A percentile compares a stretch with the other conserved stretches of the same genome.
phyloP scores from a whole-genome alignment of 2,797 vertebrate genomes.

The Neosalanx taihuensis region DNA sequence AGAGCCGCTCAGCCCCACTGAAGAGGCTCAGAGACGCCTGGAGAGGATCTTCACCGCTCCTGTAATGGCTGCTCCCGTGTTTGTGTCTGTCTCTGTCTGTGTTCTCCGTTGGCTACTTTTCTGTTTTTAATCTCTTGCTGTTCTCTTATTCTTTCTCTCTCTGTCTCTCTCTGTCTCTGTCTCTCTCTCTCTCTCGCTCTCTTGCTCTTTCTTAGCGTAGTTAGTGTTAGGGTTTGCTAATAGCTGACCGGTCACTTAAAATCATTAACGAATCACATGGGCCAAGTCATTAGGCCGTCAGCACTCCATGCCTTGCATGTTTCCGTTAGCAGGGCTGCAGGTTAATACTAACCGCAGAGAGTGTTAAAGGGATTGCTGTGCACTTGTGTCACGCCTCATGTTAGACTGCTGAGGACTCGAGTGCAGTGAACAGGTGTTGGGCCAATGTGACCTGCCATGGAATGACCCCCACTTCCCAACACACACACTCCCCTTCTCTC shows the following conservation, averaged over 20 bases:
- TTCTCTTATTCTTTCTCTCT: not conserved
- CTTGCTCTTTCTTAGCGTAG: not conserved
- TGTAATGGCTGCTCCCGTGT: constrained; percentile 71
- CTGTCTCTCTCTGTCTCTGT: not conserved
- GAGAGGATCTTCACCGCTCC: constrained; percentile 90
- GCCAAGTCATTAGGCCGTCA: not conserved
- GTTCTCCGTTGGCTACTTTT: not conserved
- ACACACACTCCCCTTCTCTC: not conserved
- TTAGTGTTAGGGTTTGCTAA: too few relatives aligned
- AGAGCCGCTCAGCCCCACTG: constrained; percentile 73
- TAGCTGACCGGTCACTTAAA: not conserved
- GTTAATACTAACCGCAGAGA: constrained; percentile 9
- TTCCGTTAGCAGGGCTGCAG: constrained; percentile 17
- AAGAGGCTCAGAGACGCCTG: constrained; percentile 85
- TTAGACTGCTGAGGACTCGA: constrained; percentile 6
- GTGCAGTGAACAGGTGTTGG: constrained; percentile 18
- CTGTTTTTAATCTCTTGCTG: not conserved
- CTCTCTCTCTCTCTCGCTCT: not conserved
- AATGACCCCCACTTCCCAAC: not conserved
- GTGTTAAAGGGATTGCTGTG: constrained; percentile 4
- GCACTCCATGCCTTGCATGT: constrained; percentile 12
- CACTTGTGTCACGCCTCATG: not conserved
- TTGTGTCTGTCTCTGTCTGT: constrained; percentile 13
- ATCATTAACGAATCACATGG: not conserved
- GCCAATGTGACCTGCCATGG: constrained; percentile 15